Evolutionary conservation across 2,888 invertebrate genomes (phyloP).

Genomic region (Drosophila atroscutellata): DNA sequence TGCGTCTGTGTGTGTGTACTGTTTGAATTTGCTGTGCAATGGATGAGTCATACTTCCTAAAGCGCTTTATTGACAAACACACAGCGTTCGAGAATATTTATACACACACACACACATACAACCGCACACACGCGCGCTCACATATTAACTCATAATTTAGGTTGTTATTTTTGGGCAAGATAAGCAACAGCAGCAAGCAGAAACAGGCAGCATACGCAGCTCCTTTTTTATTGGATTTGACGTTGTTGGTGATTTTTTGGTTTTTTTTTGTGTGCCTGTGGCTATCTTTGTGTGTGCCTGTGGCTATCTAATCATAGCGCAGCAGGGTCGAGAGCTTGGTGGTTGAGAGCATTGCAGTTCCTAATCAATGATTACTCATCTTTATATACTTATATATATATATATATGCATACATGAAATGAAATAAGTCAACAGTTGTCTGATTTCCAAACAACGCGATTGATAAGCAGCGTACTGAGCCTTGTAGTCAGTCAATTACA

Average conservation of each 20-base stretch:
- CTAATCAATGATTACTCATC: conserved; percentile 73
- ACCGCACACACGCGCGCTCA: conserved; percentile 32
- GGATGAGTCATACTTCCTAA: conserved; percentile 64
- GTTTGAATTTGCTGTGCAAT: conserved; percentile 64
- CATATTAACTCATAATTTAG: conserved; percentile 79
- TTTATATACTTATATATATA: neutral
- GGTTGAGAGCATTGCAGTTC: conserved; percentile 49
- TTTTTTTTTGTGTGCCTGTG: conserved; percentile 14
- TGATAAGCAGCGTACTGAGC: conserved; percentile 63
- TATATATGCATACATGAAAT: neutral
- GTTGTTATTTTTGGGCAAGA: conserved; percentile 75
- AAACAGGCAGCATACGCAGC: conserved; percentile 53
- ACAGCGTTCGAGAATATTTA: conserved; percentile 69
- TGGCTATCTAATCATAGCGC: conserved; percentile 42
- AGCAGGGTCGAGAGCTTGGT: conserved; percentile 18
- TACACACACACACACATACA: conserved; percentile 44
- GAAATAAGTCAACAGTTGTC: conserved; percentile 66
- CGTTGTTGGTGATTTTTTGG: neutral
- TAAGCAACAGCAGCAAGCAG: conserved; percentile 54
- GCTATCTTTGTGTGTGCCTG: conserved; percentile 29
- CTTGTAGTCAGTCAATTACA: conserved; percentile 39
- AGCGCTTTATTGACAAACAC: conserved; percentile 73
- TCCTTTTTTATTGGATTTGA: conserved; percentile 10
- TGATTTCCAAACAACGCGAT: conserved; percentile 71
- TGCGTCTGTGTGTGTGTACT: conserved; percentile 23